Base-by-base conservation (phyloP, 1,140 invertebrate genomes). In the Conus ventricosus region DNA sequence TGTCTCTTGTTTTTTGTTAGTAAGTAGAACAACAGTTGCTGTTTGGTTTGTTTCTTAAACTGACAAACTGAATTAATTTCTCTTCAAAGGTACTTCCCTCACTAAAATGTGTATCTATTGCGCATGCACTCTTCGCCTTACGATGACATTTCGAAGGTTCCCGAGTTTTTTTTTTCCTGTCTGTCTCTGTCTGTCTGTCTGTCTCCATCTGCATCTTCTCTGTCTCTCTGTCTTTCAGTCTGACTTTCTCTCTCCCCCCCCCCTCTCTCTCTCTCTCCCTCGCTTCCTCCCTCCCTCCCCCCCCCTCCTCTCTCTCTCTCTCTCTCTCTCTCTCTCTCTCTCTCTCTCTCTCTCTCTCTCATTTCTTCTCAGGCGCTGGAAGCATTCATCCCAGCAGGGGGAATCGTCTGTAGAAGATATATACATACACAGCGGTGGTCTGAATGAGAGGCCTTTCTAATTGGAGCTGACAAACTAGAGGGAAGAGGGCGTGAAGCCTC, bases 391-490 rank as follows among this genome's bases (percentile, higher is more conserved):
- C 67, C 17, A 20, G 23, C 67, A 75, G 20, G 7, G 13, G 23
- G 20, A 20, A 11, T 7, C 20, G 7, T 25, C 17, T 25, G n/a
- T 25, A 75, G 13, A 75, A 20, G 7, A 20, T 20, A 75, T 25
- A 75, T 25, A 75, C 67, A 75, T 20, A 75, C 67, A 23, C 67
- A 15, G 39, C 39, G 39, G 39, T 39, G 39, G 39, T 39, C 39
- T 39, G 0, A 84, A 63, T 17, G 57, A n/a, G n/a, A 13, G 6
- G 55, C 82, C 82, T 11, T 51, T 63, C 82, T 84, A 84, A 84
- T 84, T 84, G 57, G 82, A 67, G 82, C 51, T 84, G 82, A 84
- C 57, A 39, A 60, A 55, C 17, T 8, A 55, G 4, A 55, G n/a
- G 5, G 17, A 60, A 60, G 57, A 60, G 3, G 39, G 57, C 57